Percentiles rank a stretch among this genome's conserved stretches.
Conservation (phyloP, 2,113 vertebrate genomes). For the Centropristis striata region DNA sequence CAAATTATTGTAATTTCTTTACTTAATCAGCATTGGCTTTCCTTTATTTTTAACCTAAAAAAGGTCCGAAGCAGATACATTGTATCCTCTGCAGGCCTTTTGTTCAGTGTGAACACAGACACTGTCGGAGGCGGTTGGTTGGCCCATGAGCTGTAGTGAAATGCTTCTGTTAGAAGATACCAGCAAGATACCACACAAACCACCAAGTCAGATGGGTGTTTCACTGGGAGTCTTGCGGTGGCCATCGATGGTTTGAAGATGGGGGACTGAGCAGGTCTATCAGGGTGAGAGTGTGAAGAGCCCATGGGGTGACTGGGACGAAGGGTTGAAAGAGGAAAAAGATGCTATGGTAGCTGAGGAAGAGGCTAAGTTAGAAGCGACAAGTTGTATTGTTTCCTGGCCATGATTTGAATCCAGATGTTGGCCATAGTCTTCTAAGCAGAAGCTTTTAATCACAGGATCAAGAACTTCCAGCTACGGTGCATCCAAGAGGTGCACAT, state of each 20-base stretch:
- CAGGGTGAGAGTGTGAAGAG: not conserved
- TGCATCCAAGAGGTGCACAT: not conserved
- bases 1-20: not conserved
- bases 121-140: conserved; percentile 24
- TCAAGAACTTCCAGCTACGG: not conserved
- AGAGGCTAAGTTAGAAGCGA: not conserved
- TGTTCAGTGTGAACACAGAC: conserved; percentile 16
- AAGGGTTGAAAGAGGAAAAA: not conserved
- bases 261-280: conserved; percentile 1
- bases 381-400: conserved; percentile 1
- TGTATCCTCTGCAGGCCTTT: not conserved
- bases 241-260: conserved; percentile 5
- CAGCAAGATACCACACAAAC: conserved; percentile 48
- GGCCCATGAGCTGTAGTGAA: conserved; percentile 38
- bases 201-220: conserved; percentile 41
- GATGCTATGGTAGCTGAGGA: not conserved
- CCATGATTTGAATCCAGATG: not conserved
- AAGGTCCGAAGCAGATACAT: not conserved
- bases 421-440: not conserved
- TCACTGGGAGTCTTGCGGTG: conserved; percentile 25
- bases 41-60: not conserved
- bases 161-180: conserved; percentile 25
- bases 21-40: not conserved
- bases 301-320: not conserved
- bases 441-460: not conserved